These are phyloP conservation scores for Elymnias hypermnestra DNA, from an alignment of 1,140 invertebrate genomes.

Conservation along the genomic window DNA sequence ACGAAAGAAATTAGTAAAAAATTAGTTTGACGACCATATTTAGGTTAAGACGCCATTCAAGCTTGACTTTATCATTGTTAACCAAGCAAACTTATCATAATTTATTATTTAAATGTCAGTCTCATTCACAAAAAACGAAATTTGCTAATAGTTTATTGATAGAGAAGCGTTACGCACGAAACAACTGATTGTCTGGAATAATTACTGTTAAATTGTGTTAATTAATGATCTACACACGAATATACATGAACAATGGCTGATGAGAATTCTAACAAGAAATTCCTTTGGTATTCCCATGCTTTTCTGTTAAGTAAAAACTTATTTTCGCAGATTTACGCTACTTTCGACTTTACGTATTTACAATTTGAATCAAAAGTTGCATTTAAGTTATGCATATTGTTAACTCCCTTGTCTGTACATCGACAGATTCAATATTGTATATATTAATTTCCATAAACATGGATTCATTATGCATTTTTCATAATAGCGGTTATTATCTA, in stretches of 20 bases:
- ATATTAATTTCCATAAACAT: slow-evolving; percentile 8
- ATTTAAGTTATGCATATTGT: not conserved
- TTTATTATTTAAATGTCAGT: too few relatives aligned
- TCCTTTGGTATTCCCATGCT: slow-evolving; percentile 22
- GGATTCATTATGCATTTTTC: slow-evolving; percentile 5
- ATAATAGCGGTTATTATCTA: slow-evolving; percentile 1
- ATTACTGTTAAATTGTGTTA: slow-evolving; percentile 21
- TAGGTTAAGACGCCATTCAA: too few relatives aligned
- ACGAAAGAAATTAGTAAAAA: too few relatives aligned
- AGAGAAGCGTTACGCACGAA: slow-evolving; percentile 16
- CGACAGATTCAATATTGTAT: not conserved
- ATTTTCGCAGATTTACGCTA: not conserved
- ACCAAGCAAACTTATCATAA: too few relatives aligned
- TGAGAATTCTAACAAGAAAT: slow-evolving; percentile 14
- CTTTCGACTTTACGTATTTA: not conserved
- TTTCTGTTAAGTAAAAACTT: slow-evolving; percentile 1
- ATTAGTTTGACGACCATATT: too few relatives aligned
- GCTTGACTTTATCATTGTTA: too few relatives aligned
- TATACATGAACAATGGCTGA: slow-evolving; percentile 20
- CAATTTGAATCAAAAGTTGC: not conserved
- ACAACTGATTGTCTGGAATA: slow-evolving; percentile 20
- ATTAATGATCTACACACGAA: slow-evolving; percentile 17
- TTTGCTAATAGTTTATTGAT: too few relatives aligned
- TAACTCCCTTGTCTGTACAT: not conserved
- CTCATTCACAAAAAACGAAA: too few relatives aligned